Percentiles rank a stretch among this genome's conserved stretches.
Conservation (phyloP, 2,797 vertebrate genomes). For the Hemibagrus guttatus region DNA sequence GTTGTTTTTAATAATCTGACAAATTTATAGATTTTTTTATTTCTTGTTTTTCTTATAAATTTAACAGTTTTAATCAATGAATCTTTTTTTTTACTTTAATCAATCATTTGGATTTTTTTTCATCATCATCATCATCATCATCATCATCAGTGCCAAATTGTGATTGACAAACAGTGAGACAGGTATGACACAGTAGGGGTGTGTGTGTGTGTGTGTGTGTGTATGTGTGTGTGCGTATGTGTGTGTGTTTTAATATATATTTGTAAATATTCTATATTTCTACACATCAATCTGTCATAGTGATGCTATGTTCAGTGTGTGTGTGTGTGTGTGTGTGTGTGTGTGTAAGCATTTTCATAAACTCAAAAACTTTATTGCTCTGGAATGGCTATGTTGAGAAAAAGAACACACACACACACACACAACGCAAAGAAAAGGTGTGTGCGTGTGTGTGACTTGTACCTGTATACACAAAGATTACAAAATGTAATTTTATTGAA, state of each 20-base stretch:
- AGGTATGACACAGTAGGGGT: background rate
- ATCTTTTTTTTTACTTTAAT: no score
- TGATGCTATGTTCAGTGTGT: background rate
- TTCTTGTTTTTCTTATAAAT: no score
- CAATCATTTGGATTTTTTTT: no score
- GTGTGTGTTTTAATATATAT: no score
- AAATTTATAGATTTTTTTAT: no score
- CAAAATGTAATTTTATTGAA: background rate
- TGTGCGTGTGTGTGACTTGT: no score
- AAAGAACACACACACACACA: background rate
- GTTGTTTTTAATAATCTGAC: no score
- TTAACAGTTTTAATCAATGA: no score
- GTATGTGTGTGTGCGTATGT: background rate
- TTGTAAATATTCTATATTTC: background rate
- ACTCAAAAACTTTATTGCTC: background rate
- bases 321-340: constrained; percentile 19
- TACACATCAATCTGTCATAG: background rate
- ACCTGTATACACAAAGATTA: no score
- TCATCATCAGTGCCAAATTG: constrained; percentile 3
- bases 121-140: background rate
- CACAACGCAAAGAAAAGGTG: background rate
- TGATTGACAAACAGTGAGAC: background rate
- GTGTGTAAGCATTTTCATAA: background rate
- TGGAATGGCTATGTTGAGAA: background rate
- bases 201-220: constrained; percentile 4